Evolutionary conservation across 2,888 invertebrate genomes (phyloP).

Genomic region (Harmothoe impar): DNA sequence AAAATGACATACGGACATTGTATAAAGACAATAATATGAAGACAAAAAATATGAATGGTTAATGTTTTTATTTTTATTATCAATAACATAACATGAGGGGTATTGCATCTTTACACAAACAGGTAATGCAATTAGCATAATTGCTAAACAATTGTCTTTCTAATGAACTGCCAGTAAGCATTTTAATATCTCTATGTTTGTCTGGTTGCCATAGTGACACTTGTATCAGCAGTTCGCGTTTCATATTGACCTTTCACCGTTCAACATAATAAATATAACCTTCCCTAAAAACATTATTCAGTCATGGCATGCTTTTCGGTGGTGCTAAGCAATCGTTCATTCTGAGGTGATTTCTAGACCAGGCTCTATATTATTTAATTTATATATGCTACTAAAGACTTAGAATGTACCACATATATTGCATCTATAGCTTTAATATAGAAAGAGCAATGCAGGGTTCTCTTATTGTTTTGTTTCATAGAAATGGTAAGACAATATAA

Average conservation of each 20-base stretch:
- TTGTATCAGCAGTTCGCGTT: not conserved
- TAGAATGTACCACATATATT: too few relatives aligned
- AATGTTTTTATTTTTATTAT: slow-evolving; percentile 29
- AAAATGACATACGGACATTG: too few relatives aligned
- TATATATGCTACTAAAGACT: too few relatives aligned
- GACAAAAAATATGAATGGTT: not conserved
- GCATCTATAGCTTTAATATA: too few relatives aligned
- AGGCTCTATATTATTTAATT: not conserved
- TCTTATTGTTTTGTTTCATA: too few relatives aligned
- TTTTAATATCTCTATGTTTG: not conserved
- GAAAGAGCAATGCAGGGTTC: too few relatives aligned
- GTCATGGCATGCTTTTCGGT: slow-evolving; percentile 29
- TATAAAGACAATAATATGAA: too few relatives aligned
- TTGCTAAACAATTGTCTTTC: not conserved
- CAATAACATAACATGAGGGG: not conserved
- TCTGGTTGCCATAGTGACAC: not conserved
- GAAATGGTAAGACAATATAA: too few relatives aligned
- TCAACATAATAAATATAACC: too few relatives aligned
- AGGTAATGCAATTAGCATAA: not conserved
- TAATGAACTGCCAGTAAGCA: not conserved
- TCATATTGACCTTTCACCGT: not conserved
- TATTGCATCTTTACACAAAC: too few relatives aligned
- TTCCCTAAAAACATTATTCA: too few relatives aligned
- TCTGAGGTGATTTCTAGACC: not conserved
- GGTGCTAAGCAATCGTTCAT: not conserved